These are phyloP conservation scores for Pterobdella sp. DNA, from an alignment of 2,888 invertebrate species.

Conservation along the genomic window DNA sequence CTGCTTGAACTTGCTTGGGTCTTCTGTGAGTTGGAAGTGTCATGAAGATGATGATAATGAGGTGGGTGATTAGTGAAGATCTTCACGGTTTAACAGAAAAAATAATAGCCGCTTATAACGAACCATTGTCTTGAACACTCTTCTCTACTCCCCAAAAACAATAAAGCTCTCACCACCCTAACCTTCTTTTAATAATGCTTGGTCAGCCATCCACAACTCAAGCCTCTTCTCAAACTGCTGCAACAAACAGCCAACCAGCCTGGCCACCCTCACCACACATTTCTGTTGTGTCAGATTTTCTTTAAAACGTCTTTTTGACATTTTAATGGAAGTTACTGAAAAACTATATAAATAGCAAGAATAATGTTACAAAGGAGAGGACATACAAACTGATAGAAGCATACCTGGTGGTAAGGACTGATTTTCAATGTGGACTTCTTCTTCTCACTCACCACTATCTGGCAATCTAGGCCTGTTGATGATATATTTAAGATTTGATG, in stretches of 20 bases:
- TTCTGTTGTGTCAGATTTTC: constrained; percentile 4
- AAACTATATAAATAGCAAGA: too few relatives aligned
- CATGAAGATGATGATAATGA: too few relatives aligned
- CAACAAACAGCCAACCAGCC: not conserved
- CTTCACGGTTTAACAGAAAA: not conserved
- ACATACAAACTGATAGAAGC: not conserved
- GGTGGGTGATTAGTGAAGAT: not conserved
- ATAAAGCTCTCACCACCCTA: too few relatives aligned
- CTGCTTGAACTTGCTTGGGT: not conserved
- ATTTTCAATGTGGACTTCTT: not conserved
- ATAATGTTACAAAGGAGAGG: too few relatives aligned
- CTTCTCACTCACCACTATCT: constrained; percentile 2
- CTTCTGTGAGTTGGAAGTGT: not conserved
- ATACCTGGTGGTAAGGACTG: not conserved
- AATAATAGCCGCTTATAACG: not conserved
- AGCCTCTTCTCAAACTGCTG: not conserved
- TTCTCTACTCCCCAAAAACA: not conserved
- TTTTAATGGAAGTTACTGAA: too few relatives aligned
- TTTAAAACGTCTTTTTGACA: too few relatives aligned
- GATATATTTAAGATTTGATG: not conserved
- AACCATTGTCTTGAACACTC: not conserved
- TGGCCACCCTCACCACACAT: not conserved
- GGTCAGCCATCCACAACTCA: constrained; percentile 11
- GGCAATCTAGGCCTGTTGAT: not conserved
- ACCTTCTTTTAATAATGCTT: constrained; percentile 5